These are phyloP conservation scores for Recurvirostra avosetta DNA, from an alignment of 2,113 vertebrate species.

Conservation along the genomic window DNA sequence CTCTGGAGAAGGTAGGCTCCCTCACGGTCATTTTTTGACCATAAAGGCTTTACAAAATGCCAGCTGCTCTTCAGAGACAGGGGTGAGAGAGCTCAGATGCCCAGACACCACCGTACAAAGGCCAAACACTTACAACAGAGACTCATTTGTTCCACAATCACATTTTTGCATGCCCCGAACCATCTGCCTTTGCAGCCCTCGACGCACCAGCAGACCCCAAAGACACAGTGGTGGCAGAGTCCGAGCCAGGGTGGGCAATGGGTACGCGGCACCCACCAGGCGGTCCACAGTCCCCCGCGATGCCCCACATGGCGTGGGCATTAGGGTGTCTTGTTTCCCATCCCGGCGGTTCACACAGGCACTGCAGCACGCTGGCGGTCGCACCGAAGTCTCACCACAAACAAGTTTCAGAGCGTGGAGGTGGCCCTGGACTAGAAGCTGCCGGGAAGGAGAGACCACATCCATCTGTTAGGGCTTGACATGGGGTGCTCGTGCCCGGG, in stretches of 20 bases:
- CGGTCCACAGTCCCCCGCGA: neutral
- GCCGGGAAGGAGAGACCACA: neutral
- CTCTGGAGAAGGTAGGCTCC: neutral
- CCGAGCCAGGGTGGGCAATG: neutral
- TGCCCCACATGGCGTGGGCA: fast-evolving
- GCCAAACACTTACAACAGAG: neutral
- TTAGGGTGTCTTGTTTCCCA: neutral
- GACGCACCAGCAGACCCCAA: neutral
- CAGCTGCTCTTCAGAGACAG: neutral
- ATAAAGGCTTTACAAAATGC: neutral
- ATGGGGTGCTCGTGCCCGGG: fast-evolving
- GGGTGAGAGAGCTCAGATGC: neutral
- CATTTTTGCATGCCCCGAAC: neutral
- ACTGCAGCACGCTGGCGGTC: fast-evolving
- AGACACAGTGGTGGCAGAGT: neutral
- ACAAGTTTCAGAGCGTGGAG: neutral
- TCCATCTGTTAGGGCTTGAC: neutral
- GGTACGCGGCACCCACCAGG: neutral
- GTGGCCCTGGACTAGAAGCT: neutral
- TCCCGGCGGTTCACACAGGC: fast-evolving
- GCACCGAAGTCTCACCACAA: neutral
- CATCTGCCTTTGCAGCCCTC: neutral
- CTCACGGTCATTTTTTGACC: neutral
- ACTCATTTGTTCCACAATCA: neutral
- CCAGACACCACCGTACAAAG: neutral